Evolutionary conservation across 2,113 vertebrate genomes (phyloP), one percentile per base, ranked within the genome.

Genomic region (Probosciger aterrimus): DNA sequence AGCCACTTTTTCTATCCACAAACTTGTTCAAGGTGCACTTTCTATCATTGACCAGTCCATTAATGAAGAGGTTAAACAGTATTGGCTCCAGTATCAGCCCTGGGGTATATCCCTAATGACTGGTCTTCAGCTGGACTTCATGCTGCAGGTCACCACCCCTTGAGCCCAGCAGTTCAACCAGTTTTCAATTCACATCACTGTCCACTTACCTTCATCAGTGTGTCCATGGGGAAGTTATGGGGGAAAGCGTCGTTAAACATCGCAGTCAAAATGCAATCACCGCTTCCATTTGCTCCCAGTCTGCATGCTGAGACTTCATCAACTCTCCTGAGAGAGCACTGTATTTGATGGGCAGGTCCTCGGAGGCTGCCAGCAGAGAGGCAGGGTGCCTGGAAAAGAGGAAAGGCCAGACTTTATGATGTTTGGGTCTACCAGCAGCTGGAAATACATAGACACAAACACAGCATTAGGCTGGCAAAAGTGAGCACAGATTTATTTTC

Each of bases 261-360:
- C 37, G 55, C n/a, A 79, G 37, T 49, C n/a, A 49, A 74, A 78
- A 44, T 49, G 20, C 55, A 74, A 33, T 24, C 65, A 14, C 50
- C 41, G 46, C 31, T 87, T 46, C 60, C 30, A 4, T 59, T 52
- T 64, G 39, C 15, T 82, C 64, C 24, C 37, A 37, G 37, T 7
- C 28, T 23, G 16, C 6, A 1, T 43, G 67, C 47, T 47, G 49
- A 73, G 59, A 73, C 27, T 60, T 68, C 27, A 46, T 44, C 25
- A 18, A 3, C 10, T 1, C 1, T 23, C 23, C 18, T 0, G 0
- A 76, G n/a, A 43, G 22, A 73, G 31, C 0, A 0, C 52, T 55
- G 39, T 5, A 4, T 14, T 39, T 65, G 47, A 9, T 37, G 55
- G 43, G 43, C 27, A 53, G 41, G 22, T 49, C 50, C 80, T 67